A percentile compares a stretch with the other conserved stretches of the same genome.
phyloP scores from a whole-genome alignment of 2,113 vertebrate genomes.

The Tringa solitaria region DNA sequence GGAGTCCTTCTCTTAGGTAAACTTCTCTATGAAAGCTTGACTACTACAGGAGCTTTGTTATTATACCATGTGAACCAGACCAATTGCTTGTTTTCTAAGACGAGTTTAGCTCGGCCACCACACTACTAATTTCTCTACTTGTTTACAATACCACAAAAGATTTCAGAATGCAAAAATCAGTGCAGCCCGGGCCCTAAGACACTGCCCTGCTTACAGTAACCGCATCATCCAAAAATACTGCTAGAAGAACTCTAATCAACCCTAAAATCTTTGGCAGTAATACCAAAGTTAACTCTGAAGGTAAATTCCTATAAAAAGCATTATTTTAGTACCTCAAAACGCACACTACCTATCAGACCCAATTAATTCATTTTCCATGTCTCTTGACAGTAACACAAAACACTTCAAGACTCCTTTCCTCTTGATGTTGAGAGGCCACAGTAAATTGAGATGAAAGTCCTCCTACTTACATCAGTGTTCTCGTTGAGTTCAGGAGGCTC shows the following conservation, averaged over 20 bases:
- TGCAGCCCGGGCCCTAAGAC: too few relatives aligned
- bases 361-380: rapidly evolving
- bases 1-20: neutral
- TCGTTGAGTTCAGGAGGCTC: neutral
- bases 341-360: neutral
- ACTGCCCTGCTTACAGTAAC: neutral
- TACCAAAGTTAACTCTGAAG: neutral
- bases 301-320: neutral
- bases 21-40: neutral
- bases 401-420: neutral
- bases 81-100: neutral
- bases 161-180: neutral
- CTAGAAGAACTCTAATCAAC: neutral
- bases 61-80: neutral
- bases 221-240: neutral
- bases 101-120: neutral
- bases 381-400: neutral
- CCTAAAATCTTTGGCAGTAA: neutral
- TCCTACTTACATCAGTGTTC: neutral
- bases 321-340: neutral
- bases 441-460: neutral
- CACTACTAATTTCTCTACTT: neutral
- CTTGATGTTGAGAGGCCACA: neutral
- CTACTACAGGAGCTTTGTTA: neutral
- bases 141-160: neutral